These are phyloP conservation scores for Drosophila oshimai DNA, from an alignment of 1,140 invertebrate genomes.

Conservation along the genomic window DNA sequence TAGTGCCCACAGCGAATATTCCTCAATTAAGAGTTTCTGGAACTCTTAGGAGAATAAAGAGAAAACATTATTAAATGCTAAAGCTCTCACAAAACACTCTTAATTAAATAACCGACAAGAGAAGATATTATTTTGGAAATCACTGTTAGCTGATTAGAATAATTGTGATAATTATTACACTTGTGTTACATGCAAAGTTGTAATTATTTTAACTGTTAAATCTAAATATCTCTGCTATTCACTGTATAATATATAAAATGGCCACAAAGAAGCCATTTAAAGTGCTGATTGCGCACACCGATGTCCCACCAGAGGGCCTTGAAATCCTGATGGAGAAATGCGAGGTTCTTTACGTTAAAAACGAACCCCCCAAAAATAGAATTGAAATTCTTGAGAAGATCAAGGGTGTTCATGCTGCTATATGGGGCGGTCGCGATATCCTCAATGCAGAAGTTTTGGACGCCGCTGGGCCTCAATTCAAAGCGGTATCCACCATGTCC, in stretches of 20 bases:
- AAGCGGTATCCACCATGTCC: constrained; percentile 94
- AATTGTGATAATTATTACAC: no score
- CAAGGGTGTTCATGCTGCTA: constrained; percentile 86
- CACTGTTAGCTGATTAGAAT: not conserved
- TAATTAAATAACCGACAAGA: not conserved
- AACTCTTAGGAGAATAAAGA: not conserved
- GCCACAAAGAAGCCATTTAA: constrained; percentile 54
- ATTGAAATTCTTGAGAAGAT: constrained; percentile 85
- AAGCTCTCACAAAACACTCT: not conserved
- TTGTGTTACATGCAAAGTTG: no score
- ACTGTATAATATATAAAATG: constrained; percentile 16
- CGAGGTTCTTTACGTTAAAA: constrained; percentile 56
- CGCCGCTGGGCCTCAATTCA: constrained; percentile 88
- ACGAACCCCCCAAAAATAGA: constrained; percentile 65
- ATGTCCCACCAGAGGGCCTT: constrained; percentile 78
- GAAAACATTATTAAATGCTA: not conserved
- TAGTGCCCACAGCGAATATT: not conserved
- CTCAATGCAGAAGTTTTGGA: constrained; percentile 90
- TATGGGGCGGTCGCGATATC: constrained; percentile 87
- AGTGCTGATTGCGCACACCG: constrained; percentile 83
- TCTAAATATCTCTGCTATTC: not conserved
- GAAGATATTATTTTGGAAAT: not conserved
- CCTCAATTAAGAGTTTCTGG: not conserved
- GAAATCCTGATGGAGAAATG: constrained; percentile 77
- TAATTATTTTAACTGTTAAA: not conserved